phyloP scores from a whole-genome alignment of 1,140 invertebrate genomes.

The Drosophila teissieri region DNA sequence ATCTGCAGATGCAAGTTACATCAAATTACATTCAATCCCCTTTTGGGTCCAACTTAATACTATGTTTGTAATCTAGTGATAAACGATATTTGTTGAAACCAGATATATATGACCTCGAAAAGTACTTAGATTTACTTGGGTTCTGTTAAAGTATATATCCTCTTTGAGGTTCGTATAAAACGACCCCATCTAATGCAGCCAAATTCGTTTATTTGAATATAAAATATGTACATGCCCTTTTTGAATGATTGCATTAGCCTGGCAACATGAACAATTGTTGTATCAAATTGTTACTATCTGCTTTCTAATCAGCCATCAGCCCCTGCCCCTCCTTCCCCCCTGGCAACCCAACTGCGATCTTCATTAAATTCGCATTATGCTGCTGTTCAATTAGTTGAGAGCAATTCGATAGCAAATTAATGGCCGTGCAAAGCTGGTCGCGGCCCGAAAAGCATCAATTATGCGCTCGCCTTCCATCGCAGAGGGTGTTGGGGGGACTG shows the following conservation, averaged over 20 bases:
- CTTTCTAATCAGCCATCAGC: conserved; percentile 27
- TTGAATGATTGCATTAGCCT: not conserved
- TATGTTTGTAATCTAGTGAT: not conserved
- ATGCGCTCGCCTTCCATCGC: conserved; percentile 22
- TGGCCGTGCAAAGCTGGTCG: conserved; percentile 34
- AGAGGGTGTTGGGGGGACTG: not conserved
- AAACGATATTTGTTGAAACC: too few species aligned
- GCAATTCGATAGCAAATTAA: conserved; percentile 66
- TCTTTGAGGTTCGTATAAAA: too few species aligned
- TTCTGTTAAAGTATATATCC: too few species aligned
- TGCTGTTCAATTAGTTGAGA: conserved; percentile 47
- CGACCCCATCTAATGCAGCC: too few species aligned
- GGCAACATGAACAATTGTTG: conserved; percentile 4
- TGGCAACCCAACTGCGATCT: conserved; percentile 15
- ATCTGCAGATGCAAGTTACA: not conserved
- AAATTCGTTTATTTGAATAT: too few species aligned
- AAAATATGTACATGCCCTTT: not conserved
- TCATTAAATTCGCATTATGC: conserved; percentile 56
- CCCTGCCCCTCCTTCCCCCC: not conserved
- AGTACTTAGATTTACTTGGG: too few species aligned
- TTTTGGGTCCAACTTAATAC: not conserved
- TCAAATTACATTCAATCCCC: not conserved
- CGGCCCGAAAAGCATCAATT: conserved; percentile 65
- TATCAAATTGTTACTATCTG: conserved; percentile 16
- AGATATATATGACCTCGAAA: too few species aligned